These are phyloP conservation scores for Poecilia latipinna DNA, from an alignment of 2,113 vertebrate genomes.

Conservation along the genomic window DNA sequence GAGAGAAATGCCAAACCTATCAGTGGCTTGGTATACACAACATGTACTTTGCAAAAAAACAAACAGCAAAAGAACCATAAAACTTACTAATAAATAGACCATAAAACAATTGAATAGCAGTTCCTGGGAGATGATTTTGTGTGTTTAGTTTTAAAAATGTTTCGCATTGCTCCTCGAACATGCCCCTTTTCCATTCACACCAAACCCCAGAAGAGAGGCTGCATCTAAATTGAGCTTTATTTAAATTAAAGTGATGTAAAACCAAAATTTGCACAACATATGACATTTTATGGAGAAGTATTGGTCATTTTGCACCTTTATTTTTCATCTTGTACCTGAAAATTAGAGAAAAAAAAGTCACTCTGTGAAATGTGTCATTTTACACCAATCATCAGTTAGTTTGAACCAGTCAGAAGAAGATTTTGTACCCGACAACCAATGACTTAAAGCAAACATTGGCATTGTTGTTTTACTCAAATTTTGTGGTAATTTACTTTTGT, in stretches of 20 bases:
- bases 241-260: too few relatives aligned
- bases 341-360: too few relatives aligned
- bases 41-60: not conserved
- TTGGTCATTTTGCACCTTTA: too few relatives aligned
- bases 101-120: not conserved
- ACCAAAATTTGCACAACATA: not conserved
- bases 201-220: not conserved
- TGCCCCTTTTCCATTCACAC: not conserved
- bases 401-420: too few relatives aligned
- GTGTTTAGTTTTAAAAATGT: not conserved
- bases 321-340: too few relatives aligned
- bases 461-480: too few relatives aligned
- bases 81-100: not conserved
- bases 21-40: not conserved
- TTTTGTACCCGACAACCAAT: too few relatives aligned
- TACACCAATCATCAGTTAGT: too few relatives aligned
- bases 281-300: constrained; percentile 28
- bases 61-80: not conserved
- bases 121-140: not conserved
- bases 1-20: not conserved
- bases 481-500: too few relatives aligned
- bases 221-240: not conserved
- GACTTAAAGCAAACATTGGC: too few relatives aligned
- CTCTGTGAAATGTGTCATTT: too few relatives aligned
- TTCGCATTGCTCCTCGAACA: not conserved